These are phyloP conservation scores for Drosophila lutescens DNA, from an alignment of 2,888 invertebrate species.

Conservation along the genomic window DNA sequence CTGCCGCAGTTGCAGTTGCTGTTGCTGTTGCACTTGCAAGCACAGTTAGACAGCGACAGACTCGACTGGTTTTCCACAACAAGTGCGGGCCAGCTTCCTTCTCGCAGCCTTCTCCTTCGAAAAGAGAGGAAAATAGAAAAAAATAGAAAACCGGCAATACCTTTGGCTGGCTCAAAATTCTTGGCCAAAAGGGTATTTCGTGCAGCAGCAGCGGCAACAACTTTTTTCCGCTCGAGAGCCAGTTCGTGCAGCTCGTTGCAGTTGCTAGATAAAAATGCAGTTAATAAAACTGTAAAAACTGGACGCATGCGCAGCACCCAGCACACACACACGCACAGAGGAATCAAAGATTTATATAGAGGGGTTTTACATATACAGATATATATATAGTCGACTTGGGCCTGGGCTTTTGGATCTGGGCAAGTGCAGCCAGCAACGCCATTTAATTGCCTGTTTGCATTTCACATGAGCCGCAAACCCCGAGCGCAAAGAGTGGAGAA, in stretches of 20 bases:
- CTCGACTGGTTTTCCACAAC: constrained; percentile 71
- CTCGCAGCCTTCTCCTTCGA: constrained; percentile 38
- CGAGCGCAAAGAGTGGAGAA: neutral
- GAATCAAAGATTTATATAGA: constrained; percentile 30
- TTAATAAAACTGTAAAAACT: constrained; percentile 83
- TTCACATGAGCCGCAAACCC: constrained; percentile 65
- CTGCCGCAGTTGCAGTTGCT: constrained; percentile 52
- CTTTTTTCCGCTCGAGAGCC: constrained; percentile 76
- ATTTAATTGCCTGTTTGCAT: constrained; percentile 80
- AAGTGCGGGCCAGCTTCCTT: constrained; percentile 66
- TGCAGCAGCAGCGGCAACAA: constrained; percentile 63
- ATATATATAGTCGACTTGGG: constrained; percentile 20
- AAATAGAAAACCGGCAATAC: constrained; percentile 41
- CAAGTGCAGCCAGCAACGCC: constrained; percentile 78
- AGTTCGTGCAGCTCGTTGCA: constrained; percentile 76
- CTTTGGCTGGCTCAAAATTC: constrained; percentile 64
- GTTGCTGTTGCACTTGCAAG: constrained; percentile 50
- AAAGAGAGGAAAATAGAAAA: neutral
- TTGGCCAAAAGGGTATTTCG: constrained; percentile 80
- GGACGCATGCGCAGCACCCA: constrained; percentile 81
- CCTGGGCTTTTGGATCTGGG: constrained; percentile 47
- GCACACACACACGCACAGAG: constrained; percentile 22
- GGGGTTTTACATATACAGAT: neutral
- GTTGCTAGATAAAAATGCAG: constrained; percentile 81
- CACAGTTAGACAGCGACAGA: constrained; percentile 69